Evolutionary conservation across 1,140 invertebrate genomes (phyloP).

Genomic region (Calliopsis andreniformis): DNA sequence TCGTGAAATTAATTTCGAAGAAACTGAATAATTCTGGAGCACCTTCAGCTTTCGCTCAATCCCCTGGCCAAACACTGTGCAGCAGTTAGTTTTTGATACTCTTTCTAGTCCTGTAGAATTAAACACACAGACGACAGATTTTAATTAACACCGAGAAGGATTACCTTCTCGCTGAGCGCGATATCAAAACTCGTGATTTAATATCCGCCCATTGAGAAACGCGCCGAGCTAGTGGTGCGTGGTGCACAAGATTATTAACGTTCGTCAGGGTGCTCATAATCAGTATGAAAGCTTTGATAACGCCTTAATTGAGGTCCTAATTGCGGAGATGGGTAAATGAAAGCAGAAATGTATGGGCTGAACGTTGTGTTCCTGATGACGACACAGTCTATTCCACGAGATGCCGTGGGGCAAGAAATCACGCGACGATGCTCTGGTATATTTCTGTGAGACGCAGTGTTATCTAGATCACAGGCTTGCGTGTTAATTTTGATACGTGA

Average conservation of each 20-base stretch:
- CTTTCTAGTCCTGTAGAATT: no score
- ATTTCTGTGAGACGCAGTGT: constrained; percentile 25
- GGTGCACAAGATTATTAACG: constrained; percentile 58
- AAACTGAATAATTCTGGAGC: no score
- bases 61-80: no score
- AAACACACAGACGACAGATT: background rate
- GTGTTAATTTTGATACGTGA: constrained; percentile 55
- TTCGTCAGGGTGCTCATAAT: constrained; percentile 32
- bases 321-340: constrained; percentile 57
- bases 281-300: constrained; percentile 58
- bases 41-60: no score
- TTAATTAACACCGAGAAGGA: background rate
- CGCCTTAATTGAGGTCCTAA: constrained; percentile 64
- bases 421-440: constrained; percentile 20
- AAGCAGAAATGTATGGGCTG: constrained; percentile 39
- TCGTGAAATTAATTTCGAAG: no score
- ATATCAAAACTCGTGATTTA: constrained; percentile 30
- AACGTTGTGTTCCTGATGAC: constrained; percentile 22
- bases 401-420: constrained; percentile 55
- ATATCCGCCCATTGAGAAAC: constrained; percentile 48
- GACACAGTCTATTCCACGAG: constrained; percentile 44
- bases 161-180: background rate
- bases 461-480: constrained; percentile 36
- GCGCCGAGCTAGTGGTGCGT: constrained; percentile 20
- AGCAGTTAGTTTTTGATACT: no score